phyloP scores from a whole-genome alignment of 2,113 vertebrate genomes.

The Gymnorhina tibicen region DNA sequence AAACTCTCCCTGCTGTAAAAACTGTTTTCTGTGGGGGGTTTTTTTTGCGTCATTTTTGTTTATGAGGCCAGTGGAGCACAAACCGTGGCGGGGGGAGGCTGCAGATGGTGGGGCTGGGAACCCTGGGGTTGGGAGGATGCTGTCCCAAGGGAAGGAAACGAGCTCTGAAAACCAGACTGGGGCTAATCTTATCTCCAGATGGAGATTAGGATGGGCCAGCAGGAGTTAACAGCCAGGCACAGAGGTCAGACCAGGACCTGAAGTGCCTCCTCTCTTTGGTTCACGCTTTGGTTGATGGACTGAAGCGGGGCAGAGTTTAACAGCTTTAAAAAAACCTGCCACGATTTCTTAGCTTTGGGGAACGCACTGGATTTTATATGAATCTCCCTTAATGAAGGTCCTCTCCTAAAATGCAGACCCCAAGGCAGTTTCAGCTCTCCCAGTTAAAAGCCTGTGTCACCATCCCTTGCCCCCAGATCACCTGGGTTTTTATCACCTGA shows the following conservation, averaged over 20 bases:
- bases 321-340: background rate
- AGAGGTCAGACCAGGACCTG: slow-evolving; percentile 10
- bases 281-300: background rate
- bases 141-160: background rate
- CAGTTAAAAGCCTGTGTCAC: background rate
- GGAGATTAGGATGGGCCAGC: background rate
- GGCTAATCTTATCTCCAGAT: background rate
- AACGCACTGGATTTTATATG: background rate
- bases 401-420: background rate
- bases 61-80: background rate
- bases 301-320: slow-evolving; percentile 46
- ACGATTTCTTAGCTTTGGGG: background rate
- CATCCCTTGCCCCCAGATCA: background rate
- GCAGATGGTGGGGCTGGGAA: background rate
- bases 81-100: background rate
- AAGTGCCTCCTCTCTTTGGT: background rate
- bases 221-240: slow-evolving; percentile 28
- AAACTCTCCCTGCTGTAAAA: background rate
- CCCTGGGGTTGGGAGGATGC: background rate
- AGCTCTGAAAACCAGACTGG: background rate
- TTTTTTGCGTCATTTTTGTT: background rate
- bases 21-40: background rate
- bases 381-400: background rate
- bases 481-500: background rate
- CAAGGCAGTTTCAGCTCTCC: background rate